A percentile compares a stretch with the other conserved stretches of the same genome.
Conservation (phyloP, 2,797 vertebrate genomes). For the Threskiornis aethiopicus region DNA sequence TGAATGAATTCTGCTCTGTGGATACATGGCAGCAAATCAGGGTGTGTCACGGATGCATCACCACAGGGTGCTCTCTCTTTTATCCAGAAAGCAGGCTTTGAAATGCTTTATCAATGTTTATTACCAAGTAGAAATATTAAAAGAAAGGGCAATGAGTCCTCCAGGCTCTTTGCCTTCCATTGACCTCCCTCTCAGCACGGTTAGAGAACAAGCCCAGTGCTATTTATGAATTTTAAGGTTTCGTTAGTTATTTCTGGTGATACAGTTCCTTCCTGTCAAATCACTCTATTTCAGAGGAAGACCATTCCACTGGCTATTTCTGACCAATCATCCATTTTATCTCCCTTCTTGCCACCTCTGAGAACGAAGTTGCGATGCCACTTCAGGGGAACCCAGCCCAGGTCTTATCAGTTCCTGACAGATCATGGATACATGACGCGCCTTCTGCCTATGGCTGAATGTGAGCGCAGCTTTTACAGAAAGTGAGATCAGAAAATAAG, state of each 20-base stretch:
- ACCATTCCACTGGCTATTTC: background rate
- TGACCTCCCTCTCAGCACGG: background rate
- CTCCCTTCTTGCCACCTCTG: background rate
- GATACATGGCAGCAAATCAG: background rate
- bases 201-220: background rate
- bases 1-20: background rate
- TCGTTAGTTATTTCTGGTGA: background rate
- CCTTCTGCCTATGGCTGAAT: background rate
- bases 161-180: background rate
- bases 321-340: background rate
- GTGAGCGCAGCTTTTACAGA: background rate
- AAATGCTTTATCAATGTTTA: background rate
- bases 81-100: background rate
- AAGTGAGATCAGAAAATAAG: conserved; percentile 22
- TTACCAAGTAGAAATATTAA: background rate
- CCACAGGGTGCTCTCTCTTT: background rate
- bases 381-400: conserved; percentile 21
- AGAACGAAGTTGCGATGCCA: background rate
- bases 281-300: background rate
- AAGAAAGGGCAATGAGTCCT: background rate
- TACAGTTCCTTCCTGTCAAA: background rate
- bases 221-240: background rate
- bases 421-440: background rate
- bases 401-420: conserved; percentile 47
- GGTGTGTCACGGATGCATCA: background rate